Evolutionary conservation across 2,888 invertebrate species (phyloP).

Genomic region (Pristionchus exspectatus): DNA sequence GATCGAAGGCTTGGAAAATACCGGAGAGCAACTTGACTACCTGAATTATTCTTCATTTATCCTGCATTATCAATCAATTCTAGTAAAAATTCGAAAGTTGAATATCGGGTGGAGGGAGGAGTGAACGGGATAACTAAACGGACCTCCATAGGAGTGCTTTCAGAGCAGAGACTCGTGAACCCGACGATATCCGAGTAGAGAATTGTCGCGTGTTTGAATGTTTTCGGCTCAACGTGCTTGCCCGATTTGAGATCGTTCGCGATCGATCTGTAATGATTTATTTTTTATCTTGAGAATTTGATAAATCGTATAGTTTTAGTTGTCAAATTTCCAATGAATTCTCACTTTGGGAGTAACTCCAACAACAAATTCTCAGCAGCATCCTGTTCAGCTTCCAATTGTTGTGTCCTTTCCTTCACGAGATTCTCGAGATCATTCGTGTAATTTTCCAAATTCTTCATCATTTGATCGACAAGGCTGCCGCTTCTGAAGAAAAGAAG

Average conservation of each 20-base stretch:
- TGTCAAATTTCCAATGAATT: no score
- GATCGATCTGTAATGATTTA: constrained; percentile 63
- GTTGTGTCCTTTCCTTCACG: constrained; percentile 69
- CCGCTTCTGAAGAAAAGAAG: constrained; percentile 64
- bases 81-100: not conserved
- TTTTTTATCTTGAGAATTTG: not conserved
- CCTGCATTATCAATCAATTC: not conserved
- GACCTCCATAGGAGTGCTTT: constrained; percentile 75
- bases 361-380: constrained; percentile 70
- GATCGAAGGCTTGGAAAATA: constrained; percentile 75
- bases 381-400: constrained; percentile 70
- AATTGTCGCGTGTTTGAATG: constrained; percentile 72
- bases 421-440: constrained; percentile 71
- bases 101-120: no score
- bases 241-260: constrained; percentile 73
- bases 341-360: constrained; percentile 75
- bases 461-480: constrained; percentile 76
- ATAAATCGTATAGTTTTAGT: no score
- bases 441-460: constrained; percentile 73
- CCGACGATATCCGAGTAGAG: constrained; percentile 78
- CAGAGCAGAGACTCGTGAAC: constrained; percentile 77
- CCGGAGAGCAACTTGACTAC: constrained; percentile 75
- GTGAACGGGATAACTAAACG: no score
- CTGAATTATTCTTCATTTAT: not conserved
- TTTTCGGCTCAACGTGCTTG: constrained; percentile 64